Evolutionary conservation across 92 coral and sea anemone species (phyloP).

Genomic region (Porites divaricata): DNA sequence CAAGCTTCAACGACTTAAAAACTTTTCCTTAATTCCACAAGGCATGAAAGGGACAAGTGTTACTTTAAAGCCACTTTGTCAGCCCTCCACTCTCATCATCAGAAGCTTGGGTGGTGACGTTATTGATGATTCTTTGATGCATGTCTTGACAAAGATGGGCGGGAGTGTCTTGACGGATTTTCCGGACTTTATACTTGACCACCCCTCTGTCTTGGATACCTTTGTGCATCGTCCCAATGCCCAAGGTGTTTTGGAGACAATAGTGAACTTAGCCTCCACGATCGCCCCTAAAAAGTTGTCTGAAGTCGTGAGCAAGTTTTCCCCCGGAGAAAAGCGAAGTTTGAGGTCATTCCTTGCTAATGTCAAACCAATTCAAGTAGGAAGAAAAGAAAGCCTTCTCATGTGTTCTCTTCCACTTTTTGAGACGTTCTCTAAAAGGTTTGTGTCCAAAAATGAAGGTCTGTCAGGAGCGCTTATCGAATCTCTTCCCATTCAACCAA

Average conservation of each 20-base stretch:
- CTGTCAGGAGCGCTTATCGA: conserved; percentile 49
- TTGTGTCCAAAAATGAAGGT: conserved; percentile 23
- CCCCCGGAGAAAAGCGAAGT: conserved; percentile 32
- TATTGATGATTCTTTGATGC: conserved; percentile 22
- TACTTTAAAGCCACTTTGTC: conserved; percentile 47
- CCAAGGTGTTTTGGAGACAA: conserved; percentile 59
- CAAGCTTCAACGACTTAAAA: conserved; percentile 41
- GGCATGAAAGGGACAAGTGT: conserved; percentile 25
- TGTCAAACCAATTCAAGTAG: background rate
- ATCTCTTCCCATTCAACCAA: conserved; percentile 42
- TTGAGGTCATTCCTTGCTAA: conserved; percentile 57
- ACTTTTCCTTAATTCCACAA: conserved; percentile 71
- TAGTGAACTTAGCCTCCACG: conserved; percentile 17
- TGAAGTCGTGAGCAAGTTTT: background rate
- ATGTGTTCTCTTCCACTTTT: conserved; percentile 54
- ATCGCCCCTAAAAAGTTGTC: background rate
- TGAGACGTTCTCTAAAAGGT: conserved; percentile 44
- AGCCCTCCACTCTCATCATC: conserved; percentile 50
- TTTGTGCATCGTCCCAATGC: conserved; percentile 57
- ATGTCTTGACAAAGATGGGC: conserved; percentile 46
- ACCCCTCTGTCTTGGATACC: conserved; percentile 50
- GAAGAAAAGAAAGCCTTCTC: background rate
- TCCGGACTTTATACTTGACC: conserved; percentile 48
- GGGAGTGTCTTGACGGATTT: conserved; percentile 46
- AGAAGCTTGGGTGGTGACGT: conserved; percentile 20